Conservation (phyloP, 35 echinoderm and acorn worm species). For the Lytechinus variegatus region DNA sequence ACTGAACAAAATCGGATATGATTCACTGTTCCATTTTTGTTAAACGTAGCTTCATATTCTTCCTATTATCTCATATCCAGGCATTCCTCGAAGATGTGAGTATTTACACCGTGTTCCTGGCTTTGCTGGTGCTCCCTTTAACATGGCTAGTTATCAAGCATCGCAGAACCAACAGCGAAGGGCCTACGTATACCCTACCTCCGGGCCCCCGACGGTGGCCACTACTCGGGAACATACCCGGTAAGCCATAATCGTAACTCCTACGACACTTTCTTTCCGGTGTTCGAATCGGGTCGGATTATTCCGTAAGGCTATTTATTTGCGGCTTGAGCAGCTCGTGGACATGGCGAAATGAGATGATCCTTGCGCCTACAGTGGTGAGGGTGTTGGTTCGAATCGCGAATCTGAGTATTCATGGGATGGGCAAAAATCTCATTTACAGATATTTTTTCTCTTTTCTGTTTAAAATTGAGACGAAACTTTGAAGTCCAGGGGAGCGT, state of each 20-base stretch:
- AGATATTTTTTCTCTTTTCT: too few relatives aligned
- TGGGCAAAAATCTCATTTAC: too few relatives aligned
- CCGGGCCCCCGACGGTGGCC: background rate
- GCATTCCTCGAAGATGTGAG: background rate
- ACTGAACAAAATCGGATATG: too few relatives aligned
- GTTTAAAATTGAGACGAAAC: too few relatives aligned
- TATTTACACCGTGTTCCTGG: background rate
- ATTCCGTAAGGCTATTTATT: background rate
- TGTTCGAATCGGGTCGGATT: background rate
- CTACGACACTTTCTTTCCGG: background rate
- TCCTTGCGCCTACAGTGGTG: too few relatives aligned
- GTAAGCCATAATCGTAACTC: background rate
- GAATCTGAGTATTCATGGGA: too few relatives aligned
- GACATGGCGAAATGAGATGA: too few relatives aligned
- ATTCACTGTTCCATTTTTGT: too few relatives aligned
- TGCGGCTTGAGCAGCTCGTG: background rate
- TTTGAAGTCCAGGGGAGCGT: too few relatives aligned
- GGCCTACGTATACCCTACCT: background rate
- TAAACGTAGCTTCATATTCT: background rate
- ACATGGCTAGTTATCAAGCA: background rate
- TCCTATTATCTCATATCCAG: background rate
- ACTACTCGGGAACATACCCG: slow-evolving; percentile 13
- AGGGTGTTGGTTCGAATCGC: too few relatives aligned
- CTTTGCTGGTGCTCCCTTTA: background rate
- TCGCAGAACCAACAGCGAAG: background rate